Base-by-base conservation (phyloP, 2,888 invertebrate species). In the Sericinus montela region DNA sequence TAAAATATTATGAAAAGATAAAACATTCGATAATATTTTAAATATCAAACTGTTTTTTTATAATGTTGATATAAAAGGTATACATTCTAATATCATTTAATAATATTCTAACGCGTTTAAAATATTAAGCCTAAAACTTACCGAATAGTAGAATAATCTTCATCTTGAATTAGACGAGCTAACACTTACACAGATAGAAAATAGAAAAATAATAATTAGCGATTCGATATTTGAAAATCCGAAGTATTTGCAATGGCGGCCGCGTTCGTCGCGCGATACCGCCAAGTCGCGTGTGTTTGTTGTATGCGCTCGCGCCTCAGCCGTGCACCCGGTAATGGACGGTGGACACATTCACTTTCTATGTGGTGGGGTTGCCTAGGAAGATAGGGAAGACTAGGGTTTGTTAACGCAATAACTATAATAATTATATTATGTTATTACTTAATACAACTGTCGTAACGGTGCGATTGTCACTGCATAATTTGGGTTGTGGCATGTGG, bases 311-410 rank as follows among this genome's bases (percentile, higher is more conserved):
- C 66, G 57, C 55, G 67, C 65, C 62, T 58, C 55, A 59, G 44
- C 51, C 56, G 52, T 51, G 56, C 50, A 57, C 55, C 55, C 53
- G 67, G 69, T 32, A 11, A 23, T 44, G 43, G 67, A 63, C 61
- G 63, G 68, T 59, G 56, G 55, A 32, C 67, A 77, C 87, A 68
- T 86, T 88, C 87, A 87, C 87, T 88, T 88, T 88, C 87, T 84
- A 83, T 65, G 67, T 82, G 83, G 86, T 75, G 86, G 84, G 84
- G 85, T 65, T 66, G 64, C 59, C 69, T 32, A 65, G 79, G 75
- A 76, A 62, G 61, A 71, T 59, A 69, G 77, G 85, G 78, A 83
- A 83, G 69, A 67, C 55, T 60, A 78, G 77, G 82, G 82, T 82
- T 81, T 84, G 77, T 80, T 85, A 82, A 80, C 81, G 72, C 69